phyloP scores from a whole-genome alignment of 2,113 vertebrate species.

The Sakesphorus luctuosus region DNA sequence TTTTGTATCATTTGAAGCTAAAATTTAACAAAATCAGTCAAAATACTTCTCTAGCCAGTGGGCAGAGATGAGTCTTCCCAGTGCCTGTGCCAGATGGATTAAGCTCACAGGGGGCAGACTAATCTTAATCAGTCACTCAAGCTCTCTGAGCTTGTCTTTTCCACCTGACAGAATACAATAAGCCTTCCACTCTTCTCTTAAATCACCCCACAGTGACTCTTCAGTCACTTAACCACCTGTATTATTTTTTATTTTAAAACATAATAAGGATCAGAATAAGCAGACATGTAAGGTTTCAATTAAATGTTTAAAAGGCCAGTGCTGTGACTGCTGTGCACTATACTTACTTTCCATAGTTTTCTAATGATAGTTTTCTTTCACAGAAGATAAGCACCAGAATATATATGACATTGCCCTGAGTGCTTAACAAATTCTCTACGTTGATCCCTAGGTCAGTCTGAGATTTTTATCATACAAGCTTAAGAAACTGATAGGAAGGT shows the following conservation, averaged over 20 bases:
- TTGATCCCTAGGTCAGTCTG: background rate
- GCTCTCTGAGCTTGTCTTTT: background rate
- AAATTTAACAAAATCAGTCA: background rate
- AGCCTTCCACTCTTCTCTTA: background rate
- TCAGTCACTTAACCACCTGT: background rate
- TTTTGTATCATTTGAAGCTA: background rate
- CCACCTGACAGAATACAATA: background rate
- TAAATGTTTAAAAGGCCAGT: background rate
- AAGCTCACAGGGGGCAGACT: background rate
- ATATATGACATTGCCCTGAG: background rate
- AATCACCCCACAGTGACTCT: background rate
- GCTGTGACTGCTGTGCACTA: background rate
- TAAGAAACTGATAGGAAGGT: background rate
- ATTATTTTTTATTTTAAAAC: background rate
- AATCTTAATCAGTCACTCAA: background rate
- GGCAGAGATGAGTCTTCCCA: background rate
- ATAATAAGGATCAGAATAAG: background rate
- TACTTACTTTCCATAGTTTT: background rate
- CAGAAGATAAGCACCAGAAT: background rate
- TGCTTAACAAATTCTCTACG: background rate
- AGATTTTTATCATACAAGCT: slow-evolving; percentile 4
- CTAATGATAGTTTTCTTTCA: background rate
- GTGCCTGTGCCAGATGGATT: background rate
- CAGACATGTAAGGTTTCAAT: background rate
- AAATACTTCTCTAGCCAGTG: background rate